These are phyloP conservation scores for Gambelia wislizenii DNA, from an alignment of 2,797 vertebrate genomes.

Conservation along the genomic window DNA sequence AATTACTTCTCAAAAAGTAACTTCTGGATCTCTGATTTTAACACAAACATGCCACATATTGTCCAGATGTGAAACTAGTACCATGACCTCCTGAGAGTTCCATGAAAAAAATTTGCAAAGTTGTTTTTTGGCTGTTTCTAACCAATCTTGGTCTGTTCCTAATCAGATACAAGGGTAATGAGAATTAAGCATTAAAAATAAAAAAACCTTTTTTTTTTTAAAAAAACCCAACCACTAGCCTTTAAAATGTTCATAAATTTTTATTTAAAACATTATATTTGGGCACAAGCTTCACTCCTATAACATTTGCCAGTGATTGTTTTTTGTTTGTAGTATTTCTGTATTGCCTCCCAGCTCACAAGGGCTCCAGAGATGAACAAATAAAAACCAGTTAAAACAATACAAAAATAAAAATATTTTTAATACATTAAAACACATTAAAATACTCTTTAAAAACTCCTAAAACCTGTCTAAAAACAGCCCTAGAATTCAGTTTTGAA, in stretches of 20 bases:
- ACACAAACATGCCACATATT: too few relatives aligned
- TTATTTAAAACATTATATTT: not conserved
- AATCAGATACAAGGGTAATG: not conserved
- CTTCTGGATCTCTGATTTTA: too few relatives aligned
- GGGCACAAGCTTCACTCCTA: not conserved
- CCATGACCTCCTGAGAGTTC: not conserved
- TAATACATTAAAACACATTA: too few relatives aligned
- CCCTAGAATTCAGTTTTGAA: too few relatives aligned
- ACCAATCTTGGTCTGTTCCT: not conserved
- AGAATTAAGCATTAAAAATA: not conserved
- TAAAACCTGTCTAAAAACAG: too few relatives aligned
- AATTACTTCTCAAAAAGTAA: too few relatives aligned
- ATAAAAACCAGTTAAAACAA: too few relatives aligned
- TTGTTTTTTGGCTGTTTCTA: not conserved
- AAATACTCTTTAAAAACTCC: too few relatives aligned
- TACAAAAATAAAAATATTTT: too few relatives aligned
- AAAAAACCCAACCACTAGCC: not conserved
- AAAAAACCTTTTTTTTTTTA: too few relatives aligned
- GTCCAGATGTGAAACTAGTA: slow-evolving; percentile 12
- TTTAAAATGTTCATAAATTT: not conserved
- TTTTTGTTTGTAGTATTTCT: not conserved
- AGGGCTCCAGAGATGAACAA: too few relatives aligned
- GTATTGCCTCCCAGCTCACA: too few relatives aligned
- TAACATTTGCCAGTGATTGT: not conserved
- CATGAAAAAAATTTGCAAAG: not conserved